Evolutionary conservation across 2,888 invertebrate genomes (phyloP).

Genomic region (Trilocha varians): DNA sequence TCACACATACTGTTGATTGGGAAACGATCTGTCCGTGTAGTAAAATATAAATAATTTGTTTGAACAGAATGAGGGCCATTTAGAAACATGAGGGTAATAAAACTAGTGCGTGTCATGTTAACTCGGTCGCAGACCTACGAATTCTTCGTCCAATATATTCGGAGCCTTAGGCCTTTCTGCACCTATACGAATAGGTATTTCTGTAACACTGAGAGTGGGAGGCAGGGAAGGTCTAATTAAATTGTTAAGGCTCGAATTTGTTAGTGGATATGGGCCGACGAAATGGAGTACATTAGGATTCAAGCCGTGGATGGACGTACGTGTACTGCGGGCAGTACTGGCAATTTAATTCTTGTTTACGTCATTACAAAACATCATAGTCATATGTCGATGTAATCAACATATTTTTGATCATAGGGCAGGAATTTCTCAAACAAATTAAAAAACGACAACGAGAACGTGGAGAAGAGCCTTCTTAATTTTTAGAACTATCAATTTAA

Average conservation of each 20-base stretch:
- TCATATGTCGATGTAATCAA: too few relatives aligned
- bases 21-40: constrained; percentile 68
- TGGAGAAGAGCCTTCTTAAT: too few relatives aligned
- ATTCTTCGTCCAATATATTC: constrained; percentile 31
- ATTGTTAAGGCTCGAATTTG: constrained; percentile 34
- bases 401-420: too few relatives aligned
- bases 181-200: constrained; percentile 15
- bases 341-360: constrained; percentile 41
- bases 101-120: constrained; percentile 69
- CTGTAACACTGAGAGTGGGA: constrained; percentile 18
- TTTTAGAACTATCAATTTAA: too few relatives aligned
- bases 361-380: too few relatives aligned
- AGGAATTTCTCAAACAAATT: too few relatives aligned
- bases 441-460: too few relatives aligned
- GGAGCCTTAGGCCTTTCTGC: constrained; percentile 35
- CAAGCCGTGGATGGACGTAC: constrained; percentile 52
- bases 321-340: constrained; percentile 53
- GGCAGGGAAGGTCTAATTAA: constrained; percentile 33
- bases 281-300: constrained; percentile 60
- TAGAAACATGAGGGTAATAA: constrained; percentile 73
- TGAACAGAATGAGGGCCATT: constrained; percentile 70
- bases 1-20: constrained; percentile 64
- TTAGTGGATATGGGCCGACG: constrained; percentile 44
- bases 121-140: constrained; percentile 57
- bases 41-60: constrained; percentile 73